These are phyloP conservation scores for Oligia strigilis DNA, from an alignment of 2,888 invertebrate genomes.

Conservation along the genomic window DNA sequence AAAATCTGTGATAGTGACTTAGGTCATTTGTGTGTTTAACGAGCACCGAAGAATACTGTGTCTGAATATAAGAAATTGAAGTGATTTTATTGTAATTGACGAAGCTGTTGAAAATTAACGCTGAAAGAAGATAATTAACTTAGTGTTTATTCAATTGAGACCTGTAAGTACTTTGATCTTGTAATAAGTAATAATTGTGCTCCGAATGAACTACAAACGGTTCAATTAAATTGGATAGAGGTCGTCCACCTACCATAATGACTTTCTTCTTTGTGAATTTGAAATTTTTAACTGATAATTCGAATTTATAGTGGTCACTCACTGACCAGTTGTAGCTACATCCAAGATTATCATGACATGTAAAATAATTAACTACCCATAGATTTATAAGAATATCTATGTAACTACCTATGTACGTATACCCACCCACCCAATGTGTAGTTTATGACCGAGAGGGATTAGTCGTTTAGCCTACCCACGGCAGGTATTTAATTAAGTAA, in stretches of 20 bases:
- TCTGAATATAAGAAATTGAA: constrained; percentile 53
- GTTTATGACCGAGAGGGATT: background rate
- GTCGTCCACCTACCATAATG: constrained; percentile 16
- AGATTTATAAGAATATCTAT: too few relatives aligned
- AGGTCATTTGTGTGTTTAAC: constrained; percentile 64
- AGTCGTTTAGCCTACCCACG: background rate
- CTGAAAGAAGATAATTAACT: constrained; percentile 51
- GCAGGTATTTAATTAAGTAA: background rate
- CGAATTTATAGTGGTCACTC: too few relatives aligned
- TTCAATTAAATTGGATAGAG: constrained; percentile 14
- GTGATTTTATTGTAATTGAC: constrained; percentile 65
- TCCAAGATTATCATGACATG: background rate
- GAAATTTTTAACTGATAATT: background rate
- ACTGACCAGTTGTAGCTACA: too few relatives aligned
- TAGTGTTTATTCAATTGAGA: constrained; percentile 35
- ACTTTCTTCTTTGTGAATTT: constrained; percentile 10
- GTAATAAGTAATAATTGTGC: background rate
- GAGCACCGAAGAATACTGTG: constrained; percentile 68
- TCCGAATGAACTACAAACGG: background rate
- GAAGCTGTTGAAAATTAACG: constrained; percentile 60
- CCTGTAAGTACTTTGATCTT: constrained; percentile 56
- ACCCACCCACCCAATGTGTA: background rate
- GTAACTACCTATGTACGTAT: background rate
- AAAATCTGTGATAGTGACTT: constrained; percentile 80
- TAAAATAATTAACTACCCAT: background rate